Conservation (phyloP, 1,140 invertebrate genomes). For the Drosophila tsacasi region DNA sequence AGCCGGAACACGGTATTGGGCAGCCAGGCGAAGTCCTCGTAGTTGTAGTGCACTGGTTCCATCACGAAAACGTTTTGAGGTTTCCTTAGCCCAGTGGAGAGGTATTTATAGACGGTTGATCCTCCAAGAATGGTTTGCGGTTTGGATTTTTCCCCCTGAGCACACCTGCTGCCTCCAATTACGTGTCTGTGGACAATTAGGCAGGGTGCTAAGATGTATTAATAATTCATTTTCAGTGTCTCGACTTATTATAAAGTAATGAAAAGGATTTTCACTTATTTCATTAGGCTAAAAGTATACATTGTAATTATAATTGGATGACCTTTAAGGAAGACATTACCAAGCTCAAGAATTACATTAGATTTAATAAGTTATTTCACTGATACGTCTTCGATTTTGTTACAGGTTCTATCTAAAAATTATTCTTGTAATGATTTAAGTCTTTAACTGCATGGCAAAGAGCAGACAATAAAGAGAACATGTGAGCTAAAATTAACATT, state of each 20-base stretch:
- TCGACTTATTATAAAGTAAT: not conserved
- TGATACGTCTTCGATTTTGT: not conserved
- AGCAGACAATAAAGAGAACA: slow-evolving; percentile 25
- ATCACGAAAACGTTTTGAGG: slow-evolving; percentile 29
- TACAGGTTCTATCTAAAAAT: not conserved
- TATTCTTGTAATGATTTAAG: not conserved
- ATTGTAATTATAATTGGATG: not conserved
- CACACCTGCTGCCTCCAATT: slow-evolving; percentile 1
- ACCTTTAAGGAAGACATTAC: slow-evolving; percentile 2
- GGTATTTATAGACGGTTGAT: slow-evolving; percentile 38
- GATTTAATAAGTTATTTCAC: not conserved
- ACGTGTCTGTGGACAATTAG: slow-evolving; percentile 12
- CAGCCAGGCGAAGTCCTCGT: slow-evolving; percentile 47
- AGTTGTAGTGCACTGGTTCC: slow-evolving; percentile 25
- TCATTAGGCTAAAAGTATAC: not conserved
- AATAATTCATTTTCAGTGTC: slow-evolving; percentile 17
- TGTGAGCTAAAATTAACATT: slow-evolving; percentile 51
- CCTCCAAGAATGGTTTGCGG: slow-evolving; percentile 30
- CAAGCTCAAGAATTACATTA: not conserved
- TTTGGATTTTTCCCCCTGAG: slow-evolving; percentile 4
- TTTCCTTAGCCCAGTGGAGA: no score
- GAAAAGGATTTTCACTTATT: not conserved
- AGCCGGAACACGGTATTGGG: slow-evolving; percentile 21
- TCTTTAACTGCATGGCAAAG: not conserved
- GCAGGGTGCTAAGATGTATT: slow-evolving; percentile 8